A percentile compares a stretch with the other conserved stretches of the same genome.
Conservation (phyloP, 92 coral and sea anemone species). For the Zoanthus sociatus region DNA sequence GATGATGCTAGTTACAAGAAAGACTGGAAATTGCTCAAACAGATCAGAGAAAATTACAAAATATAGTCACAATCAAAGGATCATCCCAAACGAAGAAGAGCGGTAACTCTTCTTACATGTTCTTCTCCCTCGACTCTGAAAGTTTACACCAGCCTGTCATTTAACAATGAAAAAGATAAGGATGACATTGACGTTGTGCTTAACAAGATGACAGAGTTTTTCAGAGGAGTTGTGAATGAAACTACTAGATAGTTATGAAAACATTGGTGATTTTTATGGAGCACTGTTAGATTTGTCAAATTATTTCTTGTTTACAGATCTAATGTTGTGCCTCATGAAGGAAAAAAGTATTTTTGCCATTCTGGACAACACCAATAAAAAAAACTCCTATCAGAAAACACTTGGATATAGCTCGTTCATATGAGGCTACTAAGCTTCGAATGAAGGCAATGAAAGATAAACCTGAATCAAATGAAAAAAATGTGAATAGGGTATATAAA, state of each 20-base stretch:
- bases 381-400: slow-evolving; percentile 50
- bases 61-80: slow-evolving; percentile 52
- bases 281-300: slow-evolving; percentile 43
- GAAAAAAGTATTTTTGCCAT: slow-evolving; percentile 48
- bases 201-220: no score
- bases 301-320: slow-evolving; percentile 48
- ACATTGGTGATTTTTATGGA: slow-evolving; percentile 32
- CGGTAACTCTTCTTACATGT: slow-evolving; percentile 23
- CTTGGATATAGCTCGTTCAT: slow-evolving; percentile 56
- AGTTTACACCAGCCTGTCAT: no score
- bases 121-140: background rate
- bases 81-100: slow-evolving; percentile 39
- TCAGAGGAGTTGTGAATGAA: no score
- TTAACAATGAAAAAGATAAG: background rate
- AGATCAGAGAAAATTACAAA: slow-evolving; percentile 11
- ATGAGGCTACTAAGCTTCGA: slow-evolving; percentile 51
- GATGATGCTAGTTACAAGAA: slow-evolving; percentile 61
- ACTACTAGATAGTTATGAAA: slow-evolving; percentile 45
- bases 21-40: slow-evolving; percentile 41
- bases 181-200: no score
- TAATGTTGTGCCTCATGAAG: slow-evolving; percentile 45
- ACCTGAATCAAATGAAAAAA: slow-evolving; percentile 20
- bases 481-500: slow-evolving; percentile 9
- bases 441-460: slow-evolving; percentile 19
- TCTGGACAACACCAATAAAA: slow-evolving; percentile 24